These are phyloP conservation scores for Globodera rostochiensis DNA, from an alignment of 1,140 invertebrate genomes.

Conservation along the genomic window DNA sequence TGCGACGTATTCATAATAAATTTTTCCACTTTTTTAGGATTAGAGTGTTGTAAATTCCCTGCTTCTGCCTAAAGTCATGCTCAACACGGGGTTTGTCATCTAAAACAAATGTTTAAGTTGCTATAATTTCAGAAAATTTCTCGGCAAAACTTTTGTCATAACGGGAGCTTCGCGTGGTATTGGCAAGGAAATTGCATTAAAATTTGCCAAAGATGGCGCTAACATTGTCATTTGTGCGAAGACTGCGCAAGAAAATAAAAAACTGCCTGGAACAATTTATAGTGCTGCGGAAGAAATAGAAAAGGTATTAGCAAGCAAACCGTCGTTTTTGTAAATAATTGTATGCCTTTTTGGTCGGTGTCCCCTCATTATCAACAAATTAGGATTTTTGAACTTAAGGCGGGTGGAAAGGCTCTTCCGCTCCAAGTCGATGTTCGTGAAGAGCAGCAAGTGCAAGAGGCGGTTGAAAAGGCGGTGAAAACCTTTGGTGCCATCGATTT, in stretches of 20 bases:
- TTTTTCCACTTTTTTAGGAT: background rate
- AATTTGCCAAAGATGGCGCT: conserved; percentile 79
- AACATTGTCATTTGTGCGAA: conserved; percentile 65
- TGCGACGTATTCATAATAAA: too few species aligned
- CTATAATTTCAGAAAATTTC: conserved; percentile 73
- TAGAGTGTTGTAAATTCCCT: background rate
- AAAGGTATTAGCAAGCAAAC: conserved; percentile 54
- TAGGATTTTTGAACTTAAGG: conserved; percentile 68
- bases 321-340: background rate
- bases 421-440: conserved; percentile 91
- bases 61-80: conserved; percentile 11
- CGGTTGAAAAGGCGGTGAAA: conserved; percentile 83
- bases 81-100: conserved; percentile 37
- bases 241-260: conserved; percentile 76
- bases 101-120: background rate
- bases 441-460: conserved; percentile 79
- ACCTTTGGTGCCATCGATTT: conserved; percentile 92
- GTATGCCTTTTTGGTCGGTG: background rate
- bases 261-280: conserved; percentile 96
- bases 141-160: conserved; percentile 88
- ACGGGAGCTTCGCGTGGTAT: conserved; percentile 95
- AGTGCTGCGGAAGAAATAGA: conserved; percentile 90
- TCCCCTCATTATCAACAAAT: too few species aligned
- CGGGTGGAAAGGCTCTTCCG: conserved; percentile 86
- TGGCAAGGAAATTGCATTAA: conserved; percentile 88